These are phyloP conservation scores for Tipula unca DNA, from an alignment of 2,888 invertebrate species.

Conservation along the genomic window DNA sequence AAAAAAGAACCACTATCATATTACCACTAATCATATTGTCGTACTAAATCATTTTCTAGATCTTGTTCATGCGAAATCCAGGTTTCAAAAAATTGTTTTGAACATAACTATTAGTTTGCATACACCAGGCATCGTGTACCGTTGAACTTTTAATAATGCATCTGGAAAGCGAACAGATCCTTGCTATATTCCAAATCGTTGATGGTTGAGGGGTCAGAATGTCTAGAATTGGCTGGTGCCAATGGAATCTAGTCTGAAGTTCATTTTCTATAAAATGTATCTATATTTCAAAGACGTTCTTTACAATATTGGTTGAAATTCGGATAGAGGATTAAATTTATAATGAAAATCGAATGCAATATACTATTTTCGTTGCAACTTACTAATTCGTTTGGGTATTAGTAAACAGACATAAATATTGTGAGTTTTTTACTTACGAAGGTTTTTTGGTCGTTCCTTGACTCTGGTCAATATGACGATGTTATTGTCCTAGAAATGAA, in stretches of 20 bases:
- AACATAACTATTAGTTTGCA: conserved; percentile 48
- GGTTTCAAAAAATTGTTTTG: conserved; percentile 57
- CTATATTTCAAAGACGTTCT: not conserved
- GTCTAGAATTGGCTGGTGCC: not conserved
- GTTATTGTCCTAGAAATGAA: conserved; percentile 18
- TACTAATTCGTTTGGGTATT: not conserved
- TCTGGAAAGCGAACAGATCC: not conserved
- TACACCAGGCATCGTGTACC: not conserved
- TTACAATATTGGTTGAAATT: not conserved
- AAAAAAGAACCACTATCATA: not conserved
- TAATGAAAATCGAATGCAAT: not conserved
- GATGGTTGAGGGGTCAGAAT: not conserved
- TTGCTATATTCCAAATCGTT: not conserved
- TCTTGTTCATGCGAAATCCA: conserved; percentile 53
- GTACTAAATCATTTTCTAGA: conserved; percentile 31
- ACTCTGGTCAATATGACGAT: conserved; percentile 21
- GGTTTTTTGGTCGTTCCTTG: conserved; percentile 15
- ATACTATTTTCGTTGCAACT: not conserved
- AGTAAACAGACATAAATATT: not conserved
- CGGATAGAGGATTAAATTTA: not conserved
- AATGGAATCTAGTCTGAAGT: not conserved
- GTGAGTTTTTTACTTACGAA: conserved; percentile 21
- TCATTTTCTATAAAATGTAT: not conserved
- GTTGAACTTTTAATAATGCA: not conserved
- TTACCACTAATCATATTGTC: too few relatives aligned